Evolutionary conservation across 2,113 vertebrate species (phyloP).

Genomic region (Psophia crepitans): DNA sequence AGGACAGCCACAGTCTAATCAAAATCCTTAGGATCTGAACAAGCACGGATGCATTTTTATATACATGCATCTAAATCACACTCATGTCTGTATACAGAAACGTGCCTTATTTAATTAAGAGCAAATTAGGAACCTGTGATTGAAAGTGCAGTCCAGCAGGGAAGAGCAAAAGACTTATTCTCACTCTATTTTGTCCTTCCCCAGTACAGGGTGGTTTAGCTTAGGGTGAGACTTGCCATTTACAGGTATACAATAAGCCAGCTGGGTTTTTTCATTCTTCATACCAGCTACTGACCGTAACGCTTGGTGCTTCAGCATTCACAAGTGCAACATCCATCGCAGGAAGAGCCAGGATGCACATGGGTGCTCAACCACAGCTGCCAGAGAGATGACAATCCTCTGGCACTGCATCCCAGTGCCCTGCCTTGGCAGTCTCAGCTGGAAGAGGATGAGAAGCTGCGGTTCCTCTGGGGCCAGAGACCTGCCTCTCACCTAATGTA

Average conservation of each 20-base stretch:
- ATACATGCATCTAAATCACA: neutral
- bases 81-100: neutral
- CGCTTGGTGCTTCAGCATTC: neutral
- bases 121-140: neutral
- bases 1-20: neutral
- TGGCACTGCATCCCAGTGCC: neutral
- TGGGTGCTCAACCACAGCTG: rapidly evolving
- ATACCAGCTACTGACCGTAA: neutral
- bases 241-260: neutral
- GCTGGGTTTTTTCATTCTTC: neutral
- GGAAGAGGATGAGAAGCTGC: neutral
- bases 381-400: neutral
- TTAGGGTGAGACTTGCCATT: neutral
- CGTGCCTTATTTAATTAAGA: neutral
- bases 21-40: neutral
- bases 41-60: neutral
- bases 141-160: neutral
- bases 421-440: rapidly evolving
- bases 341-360: neutral
- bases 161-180: neutral
- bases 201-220: neutral
- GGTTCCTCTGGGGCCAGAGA: neutral
- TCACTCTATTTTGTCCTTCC: neutral
- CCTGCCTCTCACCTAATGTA: neutral
- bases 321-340: rapidly evolving